A percentile compares a stretch with the other conserved stretches of the same genome.
Conservation (phyloP, 2,888 invertebrate species). For the Xylophagus ater region DNA sequence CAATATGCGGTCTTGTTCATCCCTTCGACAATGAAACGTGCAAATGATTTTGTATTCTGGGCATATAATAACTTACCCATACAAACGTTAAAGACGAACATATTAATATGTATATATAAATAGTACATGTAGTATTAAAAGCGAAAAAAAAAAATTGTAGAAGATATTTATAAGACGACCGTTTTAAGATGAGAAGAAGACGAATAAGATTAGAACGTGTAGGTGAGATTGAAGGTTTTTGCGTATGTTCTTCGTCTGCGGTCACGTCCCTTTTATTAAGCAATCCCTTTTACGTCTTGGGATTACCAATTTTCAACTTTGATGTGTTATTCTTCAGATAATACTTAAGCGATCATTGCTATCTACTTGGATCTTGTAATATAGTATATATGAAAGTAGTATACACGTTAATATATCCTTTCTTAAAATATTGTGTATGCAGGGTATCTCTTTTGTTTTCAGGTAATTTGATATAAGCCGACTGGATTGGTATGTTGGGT, state of each 20-base stretch:
- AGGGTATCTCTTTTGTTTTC: conserved; percentile 15
- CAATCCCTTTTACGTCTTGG: conserved; percentile 18
- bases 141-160: too few species aligned
- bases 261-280: conserved; percentile 19
- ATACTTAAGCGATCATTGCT: conserved; percentile 18
- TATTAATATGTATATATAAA: too few species aligned
- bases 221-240: conserved; percentile 4
- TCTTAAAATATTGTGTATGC: conserved; percentile 3
- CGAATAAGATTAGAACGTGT: not conserved
- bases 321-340: conserved; percentile 18
- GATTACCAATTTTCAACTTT: conserved; percentile 20
- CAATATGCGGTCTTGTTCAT: conserved; percentile 8
- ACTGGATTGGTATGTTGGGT: conserved; percentile 10
- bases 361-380: conserved; percentile 6
- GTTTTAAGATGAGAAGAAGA: conserved; percentile 2
- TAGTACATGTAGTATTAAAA: too few species aligned
- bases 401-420: not conserved
- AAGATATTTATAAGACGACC: not conserved
- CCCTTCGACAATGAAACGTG: conserved; percentile 6
- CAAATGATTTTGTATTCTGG: conserved; percentile 14
- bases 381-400: not conserved
- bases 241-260: conserved; percentile 17
- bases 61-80: conserved; percentile 11
- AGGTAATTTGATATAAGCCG: conserved; percentile 17
- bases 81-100: conserved; percentile 5